Evolutionary conservation across 2,888 invertebrate species (phyloP).

Genomic region (Anagyrus pseudococci): DNA sequence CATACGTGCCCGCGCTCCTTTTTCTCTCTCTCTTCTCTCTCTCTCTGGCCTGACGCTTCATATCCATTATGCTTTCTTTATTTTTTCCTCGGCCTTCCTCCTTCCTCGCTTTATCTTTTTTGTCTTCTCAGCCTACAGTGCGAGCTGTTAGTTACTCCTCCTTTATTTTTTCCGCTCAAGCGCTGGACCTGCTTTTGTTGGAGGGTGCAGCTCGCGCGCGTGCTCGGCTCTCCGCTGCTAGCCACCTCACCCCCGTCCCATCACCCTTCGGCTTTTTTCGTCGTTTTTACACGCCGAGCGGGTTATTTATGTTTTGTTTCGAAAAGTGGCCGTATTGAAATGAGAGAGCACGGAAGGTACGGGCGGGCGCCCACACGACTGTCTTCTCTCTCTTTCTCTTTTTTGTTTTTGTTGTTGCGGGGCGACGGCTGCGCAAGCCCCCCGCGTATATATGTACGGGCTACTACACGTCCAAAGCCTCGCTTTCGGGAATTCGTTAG

Average conservation of each 20-base stretch:
- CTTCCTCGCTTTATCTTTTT: not conserved
- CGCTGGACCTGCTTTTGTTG: slow-evolving; percentile 10
- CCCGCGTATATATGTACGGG: no score
- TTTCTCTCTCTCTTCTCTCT: not conserved
- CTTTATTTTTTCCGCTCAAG: not conserved
- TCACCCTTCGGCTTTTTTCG: not conserved
- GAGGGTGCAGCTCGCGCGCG: not conserved
- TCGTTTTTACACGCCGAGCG: no score
- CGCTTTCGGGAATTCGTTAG: no score
- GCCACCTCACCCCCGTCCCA: not conserved
- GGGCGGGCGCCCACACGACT: no score
- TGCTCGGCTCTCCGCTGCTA: not conserved
- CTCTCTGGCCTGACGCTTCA: slow-evolving; percentile 4
- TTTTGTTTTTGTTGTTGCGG: no score
- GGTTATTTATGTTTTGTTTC: slow-evolving; percentile 26
- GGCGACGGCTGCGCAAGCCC: no score
- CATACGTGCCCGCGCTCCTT: not conserved
- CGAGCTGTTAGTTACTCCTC: not conserved
- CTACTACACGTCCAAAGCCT: no score
- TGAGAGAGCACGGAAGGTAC: slow-evolving; percentile 10
- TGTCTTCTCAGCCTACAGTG: not conserved
- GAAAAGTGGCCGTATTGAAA: slow-evolving; percentile 31
- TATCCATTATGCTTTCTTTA: slow-evolving; percentile 22
- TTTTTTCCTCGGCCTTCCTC: slow-evolving; percentile 1
- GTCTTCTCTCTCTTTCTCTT: no score